Percentiles rank a stretch among this genome's conserved stretches.
phyloP scores from a whole-genome alignment of 2,113 vertebrate genomes.

The Sitta europaea region DNA sequence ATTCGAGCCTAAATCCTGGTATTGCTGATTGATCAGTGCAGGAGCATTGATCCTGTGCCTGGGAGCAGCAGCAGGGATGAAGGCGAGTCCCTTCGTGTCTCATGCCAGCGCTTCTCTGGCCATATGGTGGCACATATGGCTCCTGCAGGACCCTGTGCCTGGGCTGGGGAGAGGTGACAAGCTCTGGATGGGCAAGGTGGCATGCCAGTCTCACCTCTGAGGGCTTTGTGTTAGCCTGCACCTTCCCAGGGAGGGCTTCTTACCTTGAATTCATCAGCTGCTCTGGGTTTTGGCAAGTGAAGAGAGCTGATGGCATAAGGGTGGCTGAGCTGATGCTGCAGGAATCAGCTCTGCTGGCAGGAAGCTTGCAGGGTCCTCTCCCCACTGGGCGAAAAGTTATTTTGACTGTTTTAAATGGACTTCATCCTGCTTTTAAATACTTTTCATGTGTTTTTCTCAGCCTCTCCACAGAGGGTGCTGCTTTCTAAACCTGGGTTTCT shows the following conservation, averaged over 20 bases:
- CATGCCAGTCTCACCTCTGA: neutral
- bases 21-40: neutral
- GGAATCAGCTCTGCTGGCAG: neutral
- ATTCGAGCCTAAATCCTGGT: neutral
- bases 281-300: neutral
- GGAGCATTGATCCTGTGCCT: neutral
- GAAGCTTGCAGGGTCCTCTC: neutral
- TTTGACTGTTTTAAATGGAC: neutral
- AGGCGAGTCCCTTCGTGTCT: fast-evolving
- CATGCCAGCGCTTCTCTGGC: neutral
- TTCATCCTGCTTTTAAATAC: neutral
- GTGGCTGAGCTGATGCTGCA: neutral
- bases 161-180: neutral
- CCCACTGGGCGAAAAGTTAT: neutral
- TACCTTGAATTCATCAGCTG: neutral
- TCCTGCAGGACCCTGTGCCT: neutral
- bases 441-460: neutral
- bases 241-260: neutral
- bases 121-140: neutral
- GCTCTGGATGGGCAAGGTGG: neutral
- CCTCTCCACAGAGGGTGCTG: neutral
- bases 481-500: neutral
- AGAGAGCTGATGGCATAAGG: neutral
- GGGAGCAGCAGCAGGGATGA: neutral
- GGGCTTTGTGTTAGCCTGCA: neutral